Evolutionary conservation across 2,888 invertebrate genomes (phyloP), one percentile per base, ranked within the genome.

Genomic region (Acanthosepion lycidas): DNA sequence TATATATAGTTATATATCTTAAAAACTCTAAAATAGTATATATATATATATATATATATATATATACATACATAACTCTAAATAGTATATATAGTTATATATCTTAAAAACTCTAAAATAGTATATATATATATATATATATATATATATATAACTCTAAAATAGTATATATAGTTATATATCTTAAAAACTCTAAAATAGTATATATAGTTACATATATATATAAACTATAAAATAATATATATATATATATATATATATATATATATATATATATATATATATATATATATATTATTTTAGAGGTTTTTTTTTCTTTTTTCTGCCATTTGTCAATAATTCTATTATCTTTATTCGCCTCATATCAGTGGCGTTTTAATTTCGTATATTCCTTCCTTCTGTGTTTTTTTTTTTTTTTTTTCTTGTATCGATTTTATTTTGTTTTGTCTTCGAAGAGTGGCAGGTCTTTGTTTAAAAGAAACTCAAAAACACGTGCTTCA

Each of bases 111-210:
- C n/a, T n/a, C n/a, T n/a, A n/a, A n/a, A n/a, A n/a, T n/a, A n/a
- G n/a, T n/a, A n/a, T 1, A 78, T 78, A 78, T n/a, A n/a, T 28
- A 28, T n/a, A 28, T n/a, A 78, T n/a, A 78, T n/a, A 28, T 78
- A 78, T 78, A n/a, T 78, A 78, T 78, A n/a, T 78, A 78, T 78
- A n/a, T 78, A 78, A n/a, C n/a, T n/a, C n/a, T n/a, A n/a, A n/a
- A 8, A 78, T 78, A 78, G 33, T 33, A 33, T 33, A 33, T 33
- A 33, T 33, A 33, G 42, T 42, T 42, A 42, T 42, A 42, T 78
- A 78, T 78, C n/a, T n/a, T n/a, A n/a, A n/a, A n/a, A n/a, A n/a
- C n/a, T n/a, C n/a, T n/a, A n/a, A n/a, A 8, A 78, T 78, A 78
- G 33, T 33, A 33, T 33, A 33, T 33, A 33, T 33, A 33, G 42